These are phyloP conservation scores for Takifugu flavidus DNA, from an alignment of 2,113 vertebrate genomes.

Conservation along the genomic window DNA sequence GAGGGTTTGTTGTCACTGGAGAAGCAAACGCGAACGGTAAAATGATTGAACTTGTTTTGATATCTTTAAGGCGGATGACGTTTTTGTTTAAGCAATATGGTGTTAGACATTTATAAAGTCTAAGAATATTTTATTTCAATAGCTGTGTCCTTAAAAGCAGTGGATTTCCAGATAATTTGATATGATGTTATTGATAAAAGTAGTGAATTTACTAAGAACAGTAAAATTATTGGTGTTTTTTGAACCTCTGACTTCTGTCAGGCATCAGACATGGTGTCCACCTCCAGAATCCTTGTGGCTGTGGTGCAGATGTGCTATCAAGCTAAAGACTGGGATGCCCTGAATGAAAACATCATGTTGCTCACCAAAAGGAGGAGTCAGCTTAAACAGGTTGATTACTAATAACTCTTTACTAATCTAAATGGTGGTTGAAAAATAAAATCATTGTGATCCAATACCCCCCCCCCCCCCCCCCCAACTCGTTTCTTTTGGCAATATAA, in stretches of 20 bases:
- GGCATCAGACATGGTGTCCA: slow-evolving; percentile 98
- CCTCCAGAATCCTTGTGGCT: slow-evolving; percentile 93
- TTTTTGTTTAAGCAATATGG: too few species aligned
- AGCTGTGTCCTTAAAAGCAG: too few species aligned
- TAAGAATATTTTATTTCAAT: too few species aligned
- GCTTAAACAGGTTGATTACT: slow-evolving; percentile 86
- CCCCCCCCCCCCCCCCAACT: too few species aligned
- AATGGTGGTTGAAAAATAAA: neutral
- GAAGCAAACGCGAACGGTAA: slow-evolving; percentile 96
- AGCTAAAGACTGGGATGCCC: slow-evolving; percentile 82
- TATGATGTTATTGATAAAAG: too few species aligned
- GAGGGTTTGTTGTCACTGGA: slow-evolving; percentile 94
- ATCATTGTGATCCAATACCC: too few species aligned
- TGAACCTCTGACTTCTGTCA: slow-evolving; percentile 46
- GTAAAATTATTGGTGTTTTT: neutral
- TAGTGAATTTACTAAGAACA: too few species aligned
- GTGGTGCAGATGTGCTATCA: slow-evolving; percentile 97
- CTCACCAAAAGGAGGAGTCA: slow-evolving; percentile 96
- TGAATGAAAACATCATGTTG: slow-evolving; percentile 98
- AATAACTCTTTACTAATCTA: neutral
- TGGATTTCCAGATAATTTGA: too few species aligned
- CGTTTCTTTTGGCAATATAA: too few species aligned
- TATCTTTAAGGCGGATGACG: too few species aligned
- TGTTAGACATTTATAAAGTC: too few species aligned
- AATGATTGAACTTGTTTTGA: too few species aligned